Evolutionary conservation across 2,888 invertebrate species (phyloP).

Genomic region (Acleris sparsana): DNA sequence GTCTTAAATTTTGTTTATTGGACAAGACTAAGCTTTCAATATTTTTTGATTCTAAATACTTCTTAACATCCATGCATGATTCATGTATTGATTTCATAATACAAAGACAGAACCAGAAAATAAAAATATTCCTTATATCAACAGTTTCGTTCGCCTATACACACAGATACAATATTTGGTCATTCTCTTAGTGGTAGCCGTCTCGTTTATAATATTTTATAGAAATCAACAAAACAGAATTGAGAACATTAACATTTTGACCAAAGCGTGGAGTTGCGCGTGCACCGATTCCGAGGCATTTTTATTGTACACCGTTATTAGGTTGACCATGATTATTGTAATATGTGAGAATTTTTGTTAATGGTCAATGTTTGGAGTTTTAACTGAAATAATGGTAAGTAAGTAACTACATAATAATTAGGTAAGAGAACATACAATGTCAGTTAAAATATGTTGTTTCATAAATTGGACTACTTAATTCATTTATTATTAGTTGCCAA

Average conservation of each 20-base stretch:
- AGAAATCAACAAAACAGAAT: conserved; percentile 82
- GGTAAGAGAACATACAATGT: no score
- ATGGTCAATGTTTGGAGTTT: neutral
- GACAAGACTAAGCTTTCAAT: no score
- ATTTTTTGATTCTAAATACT: no score
- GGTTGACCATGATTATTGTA: conserved; percentile 55
- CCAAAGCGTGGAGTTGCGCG: conserved; percentile 51
- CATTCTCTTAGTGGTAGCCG: conserved; percentile 81
- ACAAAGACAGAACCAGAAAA: neutral
- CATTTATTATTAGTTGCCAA: no score
- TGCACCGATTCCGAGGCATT: conserved; percentile 68
- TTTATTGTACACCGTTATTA: conserved; percentile 74
- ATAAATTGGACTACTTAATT: no score
- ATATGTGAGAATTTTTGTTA: conserved; percentile 18
- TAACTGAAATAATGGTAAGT: no score
- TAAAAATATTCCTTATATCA: conserved; percentile 5
- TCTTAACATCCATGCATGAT: no score
- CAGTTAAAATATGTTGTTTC: no score
- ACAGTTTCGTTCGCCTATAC: conserved; percentile 56
- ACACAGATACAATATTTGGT: conserved; percentile 73
- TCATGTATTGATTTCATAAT: no score
- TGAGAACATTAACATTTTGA: conserved; percentile 73
- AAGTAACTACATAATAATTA: no score
- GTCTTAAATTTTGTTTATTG: no score
- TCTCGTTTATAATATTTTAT: conserved; percentile 83